Evolutionary conservation across 2,113 vertebrate species (phyloP).

Genomic region (Rhabdornis inornatus): DNA sequence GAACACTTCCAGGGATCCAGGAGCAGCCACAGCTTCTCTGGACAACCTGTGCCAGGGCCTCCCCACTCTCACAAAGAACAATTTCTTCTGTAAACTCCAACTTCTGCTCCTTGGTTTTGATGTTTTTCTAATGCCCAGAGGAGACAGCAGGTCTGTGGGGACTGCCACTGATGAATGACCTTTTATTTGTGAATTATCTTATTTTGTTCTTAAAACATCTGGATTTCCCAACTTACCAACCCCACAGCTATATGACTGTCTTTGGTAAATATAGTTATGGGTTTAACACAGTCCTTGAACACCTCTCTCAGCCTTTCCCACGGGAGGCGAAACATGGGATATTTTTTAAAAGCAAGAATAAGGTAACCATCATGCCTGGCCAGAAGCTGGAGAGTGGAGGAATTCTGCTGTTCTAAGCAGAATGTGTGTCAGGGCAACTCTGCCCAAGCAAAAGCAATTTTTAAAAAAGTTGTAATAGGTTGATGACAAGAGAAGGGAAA

Average conservation of each 20-base stretch:
- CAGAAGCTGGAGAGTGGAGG: neutral
- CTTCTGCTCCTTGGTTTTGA: neutral
- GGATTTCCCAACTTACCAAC: neutral
- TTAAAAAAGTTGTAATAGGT: neutral
- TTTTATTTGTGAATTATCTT: neutral
- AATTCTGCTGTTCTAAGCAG: neutral
- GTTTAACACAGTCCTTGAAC: neutral
- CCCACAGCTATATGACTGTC: too few species aligned
- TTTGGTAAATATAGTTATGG: neutral
- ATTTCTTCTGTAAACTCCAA: neutral
- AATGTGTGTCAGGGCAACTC: neutral
- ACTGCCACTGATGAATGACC: neutral
- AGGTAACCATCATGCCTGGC: neutral
- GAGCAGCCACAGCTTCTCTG: neutral
- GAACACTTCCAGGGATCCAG: neutral
- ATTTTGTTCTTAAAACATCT: neutral
- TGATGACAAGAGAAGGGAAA: neutral
- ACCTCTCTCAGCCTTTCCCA: neutral
- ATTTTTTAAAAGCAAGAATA: neutral
- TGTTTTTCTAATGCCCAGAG: neutral
- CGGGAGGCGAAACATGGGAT: neutral
- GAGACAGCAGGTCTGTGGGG: neutral
- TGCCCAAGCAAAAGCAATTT: neutral
- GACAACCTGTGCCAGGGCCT: accelerated
- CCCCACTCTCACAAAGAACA: accelerated